Percentiles rank a stretch among this genome's conserved stretches.
These are phyloP conservation scores for Drosophila maculinotata DNA, from an alignment of 2,888 invertebrate species.

Conservation along the genomic window DNA sequence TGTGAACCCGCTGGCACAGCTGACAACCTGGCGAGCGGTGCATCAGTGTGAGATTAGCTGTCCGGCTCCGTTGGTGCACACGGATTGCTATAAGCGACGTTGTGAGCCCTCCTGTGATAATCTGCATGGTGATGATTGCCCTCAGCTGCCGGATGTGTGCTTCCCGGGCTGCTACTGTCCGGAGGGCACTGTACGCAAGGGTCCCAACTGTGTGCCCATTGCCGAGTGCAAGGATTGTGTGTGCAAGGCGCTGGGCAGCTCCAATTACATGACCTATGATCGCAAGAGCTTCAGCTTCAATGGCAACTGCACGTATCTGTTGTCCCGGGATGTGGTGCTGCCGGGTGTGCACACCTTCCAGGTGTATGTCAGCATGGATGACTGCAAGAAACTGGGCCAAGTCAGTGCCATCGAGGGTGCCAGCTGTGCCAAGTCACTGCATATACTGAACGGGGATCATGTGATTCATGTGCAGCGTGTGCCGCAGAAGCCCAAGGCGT, in stretches of 20 bases:
- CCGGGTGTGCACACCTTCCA: conserved; percentile 85
- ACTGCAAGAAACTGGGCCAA: conserved; percentile 87
- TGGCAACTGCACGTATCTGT: conserved; percentile 94
- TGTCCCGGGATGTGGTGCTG: conserved; percentile 88
- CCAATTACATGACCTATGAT: conserved; percentile 94
- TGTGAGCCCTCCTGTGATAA: conserved; percentile 92
- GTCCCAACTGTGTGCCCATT: conserved; percentile 89
- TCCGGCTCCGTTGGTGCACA: conserved; percentile 91
- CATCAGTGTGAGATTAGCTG: conserved; percentile 91
- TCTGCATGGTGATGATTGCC: conserved; percentile 87
- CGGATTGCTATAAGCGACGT: conserved; percentile 91
- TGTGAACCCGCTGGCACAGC: conserved; percentile 87
- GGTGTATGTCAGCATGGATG: conserved; percentile 90
- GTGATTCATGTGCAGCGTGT: conserved; percentile 86
- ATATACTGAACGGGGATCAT: conserved; percentile 88
- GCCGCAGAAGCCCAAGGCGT: conserved; percentile 80
- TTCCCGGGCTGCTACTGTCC: conserved; percentile 95
- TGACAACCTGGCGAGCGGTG: conserved; percentile 90
- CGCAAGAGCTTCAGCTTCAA: conserved; percentile 91
- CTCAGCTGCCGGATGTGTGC: conserved; percentile 88
- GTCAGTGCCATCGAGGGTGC: conserved; percentile 67
- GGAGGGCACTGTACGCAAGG: conserved; percentile 89
- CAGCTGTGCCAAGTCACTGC: conserved; percentile 89
- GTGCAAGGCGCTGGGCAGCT: conserved; percentile 91
- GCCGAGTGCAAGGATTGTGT: conserved; percentile 91